A percentile compares a stretch with the other conserved stretches of the same genome.
Evolutionary conservation across 2,888 invertebrate genomes (phyloP).

Genomic region (Eilema griseolum): DNA sequence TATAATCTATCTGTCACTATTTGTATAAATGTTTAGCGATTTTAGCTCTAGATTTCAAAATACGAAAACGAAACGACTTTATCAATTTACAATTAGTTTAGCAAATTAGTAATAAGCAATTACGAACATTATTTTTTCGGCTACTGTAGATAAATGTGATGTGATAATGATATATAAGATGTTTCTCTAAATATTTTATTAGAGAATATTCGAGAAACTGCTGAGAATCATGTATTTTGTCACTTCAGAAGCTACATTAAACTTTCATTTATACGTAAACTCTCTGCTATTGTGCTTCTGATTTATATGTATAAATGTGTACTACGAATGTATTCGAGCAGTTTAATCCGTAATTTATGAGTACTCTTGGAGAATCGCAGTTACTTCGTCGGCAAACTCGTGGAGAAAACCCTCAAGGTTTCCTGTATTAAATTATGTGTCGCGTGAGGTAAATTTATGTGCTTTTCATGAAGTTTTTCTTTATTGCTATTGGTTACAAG

Average conservation of each 20-base stretch:
- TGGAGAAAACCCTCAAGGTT: not conserved
- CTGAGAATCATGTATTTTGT: not conserved
- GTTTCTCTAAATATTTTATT: not conserved
- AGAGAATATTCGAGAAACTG: not conserved
- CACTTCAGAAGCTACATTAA: not conserved
- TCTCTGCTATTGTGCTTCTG: slow-evolving; percentile 16
- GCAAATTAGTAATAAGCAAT: too few species aligned
- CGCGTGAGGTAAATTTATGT: not conserved
- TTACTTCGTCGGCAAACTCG: slow-evolving; percentile 5
- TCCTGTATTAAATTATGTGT: slow-evolving; percentile 8
- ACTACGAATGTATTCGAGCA: slow-evolving; percentile 18
- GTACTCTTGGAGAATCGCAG: slow-evolving; percentile 4
- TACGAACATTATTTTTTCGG: too few species aligned
- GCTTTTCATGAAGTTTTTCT: not conserved
- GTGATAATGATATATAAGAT: not conserved
- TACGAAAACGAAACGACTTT: too few species aligned
- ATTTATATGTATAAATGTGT: slow-evolving; percentile 14
- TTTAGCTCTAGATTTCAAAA: too few species aligned
- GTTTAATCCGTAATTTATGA: slow-evolving; percentile 20
- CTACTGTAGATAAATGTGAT: too few species aligned
- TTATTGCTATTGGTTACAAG: not conserved
- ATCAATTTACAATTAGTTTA: too few species aligned
- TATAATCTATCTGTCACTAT: too few species aligned
- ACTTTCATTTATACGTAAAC: slow-evolving; percentile 16
- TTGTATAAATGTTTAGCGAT: too few species aligned